These are phyloP conservation scores for Pogonus chalceus DNA, from an alignment of 1,140 invertebrate genomes.

Conservation along the genomic window DNA sequence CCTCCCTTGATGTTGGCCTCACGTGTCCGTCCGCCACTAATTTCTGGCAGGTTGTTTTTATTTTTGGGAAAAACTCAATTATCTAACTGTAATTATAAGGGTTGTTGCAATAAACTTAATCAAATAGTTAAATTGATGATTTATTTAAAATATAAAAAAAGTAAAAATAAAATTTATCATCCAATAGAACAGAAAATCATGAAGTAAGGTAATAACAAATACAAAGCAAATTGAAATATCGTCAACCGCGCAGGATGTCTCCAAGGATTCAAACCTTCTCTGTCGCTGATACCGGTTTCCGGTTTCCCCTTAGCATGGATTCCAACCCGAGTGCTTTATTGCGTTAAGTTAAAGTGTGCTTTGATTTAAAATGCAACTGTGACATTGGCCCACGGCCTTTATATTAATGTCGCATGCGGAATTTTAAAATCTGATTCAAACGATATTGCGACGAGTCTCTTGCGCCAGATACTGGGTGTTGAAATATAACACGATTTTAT, in stretches of 20 bases:
- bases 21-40: conserved; percentile 2
- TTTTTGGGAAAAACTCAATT: not conserved
- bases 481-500: no score
- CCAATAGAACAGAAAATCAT: not conserved
- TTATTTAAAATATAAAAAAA: not conserved
- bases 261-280: not conserved
- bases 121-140: not conserved
- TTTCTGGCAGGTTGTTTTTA: conserved; percentile 6
- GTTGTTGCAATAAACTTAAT: not conserved
- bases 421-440: no score
- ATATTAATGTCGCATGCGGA: no score
- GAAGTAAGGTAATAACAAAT: not conserved
- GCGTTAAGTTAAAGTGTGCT: conserved; percentile 15
- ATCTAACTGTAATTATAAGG: not conserved
- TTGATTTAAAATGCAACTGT: conserved; percentile 15
- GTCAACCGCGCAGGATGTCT: not conserved
- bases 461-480: no score
- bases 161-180: not conserved
- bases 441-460: no score
- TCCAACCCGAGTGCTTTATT: conserved; percentile 15
- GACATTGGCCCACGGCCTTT: no score
- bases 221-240: not conserved
- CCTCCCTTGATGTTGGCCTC: not conserved
- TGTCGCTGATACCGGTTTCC: not conserved
- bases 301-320: conserved; percentile 10